Evolutionary conservation across 1,140 invertebrate species (phyloP), one percentile per base, ranked within the genome.

Genomic region (Andricus grossulariae): DNA sequence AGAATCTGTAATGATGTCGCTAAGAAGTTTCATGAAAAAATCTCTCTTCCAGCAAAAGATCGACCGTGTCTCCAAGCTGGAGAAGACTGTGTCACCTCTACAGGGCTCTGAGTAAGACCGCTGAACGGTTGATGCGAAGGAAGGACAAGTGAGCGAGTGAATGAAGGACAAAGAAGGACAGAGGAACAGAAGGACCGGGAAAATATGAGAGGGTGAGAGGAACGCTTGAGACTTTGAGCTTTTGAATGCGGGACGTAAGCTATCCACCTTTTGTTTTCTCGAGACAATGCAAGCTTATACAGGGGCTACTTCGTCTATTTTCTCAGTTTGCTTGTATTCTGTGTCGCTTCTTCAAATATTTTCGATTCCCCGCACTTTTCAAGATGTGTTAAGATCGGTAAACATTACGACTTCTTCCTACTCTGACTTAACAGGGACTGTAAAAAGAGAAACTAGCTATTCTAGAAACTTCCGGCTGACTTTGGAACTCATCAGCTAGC

Each of bases 261-360:
- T 85, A 84, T 83, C 82, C 82, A 85, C 79, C 85, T 88, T 88
- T 88, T 88, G 86, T 88, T 86, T 86, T 72, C 79, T 19, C 74
- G 79, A 82, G 80, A 88, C 86, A 88, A 88, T 87, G 80, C 85
- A 80, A 83, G 76, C 84, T 88, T 85, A 81, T 79, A 86, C 80
- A 78, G 66, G 77, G 73, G 76, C 84, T 80, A 82, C 80, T 85
- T 83, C 52, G 15, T 7, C 15, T 45, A 66, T 45, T 66, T 66
- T 66, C 25, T 75, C 78, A 76, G 82, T 80, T 75, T 84, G 80
- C 80, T 84, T 85, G 79, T 77, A 75, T 32, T 57, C 71, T 73
- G 6, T 45, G 45, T 6, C 25, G 66, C 45, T 52, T 57, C 50
- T 72, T 75, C 18, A 72, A 72, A 73, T 60, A 73, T 73, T 80